These are phyloP conservation scores for Adelosebastes latens DNA, from an alignment of 2,797 vertebrate genomes.

Conservation along the genomic window DNA sequence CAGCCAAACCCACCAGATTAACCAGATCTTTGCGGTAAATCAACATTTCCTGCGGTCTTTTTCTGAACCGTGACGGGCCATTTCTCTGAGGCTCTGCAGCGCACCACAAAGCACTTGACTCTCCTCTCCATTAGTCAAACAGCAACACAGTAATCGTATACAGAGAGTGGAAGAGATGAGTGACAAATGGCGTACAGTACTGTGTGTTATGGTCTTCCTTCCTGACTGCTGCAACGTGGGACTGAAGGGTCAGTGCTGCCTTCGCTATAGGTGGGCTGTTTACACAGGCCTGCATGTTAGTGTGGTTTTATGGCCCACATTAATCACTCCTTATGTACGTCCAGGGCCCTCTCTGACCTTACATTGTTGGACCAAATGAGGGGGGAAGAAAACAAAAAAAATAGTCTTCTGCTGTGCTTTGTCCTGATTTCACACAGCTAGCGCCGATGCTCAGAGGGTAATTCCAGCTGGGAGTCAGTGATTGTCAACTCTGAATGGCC, in stretches of 20 bases:
- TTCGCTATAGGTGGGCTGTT: slow-evolving; percentile 29
- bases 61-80: not conserved
- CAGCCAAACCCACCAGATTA: not conserved
- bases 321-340: slow-evolving; percentile 36
- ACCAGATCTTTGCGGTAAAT: slow-evolving; percentile 12
- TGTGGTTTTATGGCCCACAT: slow-evolving; percentile 44
- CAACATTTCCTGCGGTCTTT: slow-evolving; percentile 2
- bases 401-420: slow-evolving; percentile 45
- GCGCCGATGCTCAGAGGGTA: slow-evolving; percentile 29
- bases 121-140: not conserved
- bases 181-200: not conserved
- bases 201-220: slow-evolving; percentile 14
- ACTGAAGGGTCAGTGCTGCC: slow-evolving; percentile 1
- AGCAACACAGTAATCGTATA: not conserved
- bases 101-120: slow-evolving; percentile 4
- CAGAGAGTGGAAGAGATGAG: slow-evolving; percentile 7
- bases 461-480: slow-evolving; percentile 31
- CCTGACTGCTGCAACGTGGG: slow-evolving; percentile 13
- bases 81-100: slow-evolving; percentile 5
- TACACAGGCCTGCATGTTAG: slow-evolving; percentile 25
- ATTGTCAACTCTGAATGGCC: slow-evolving; percentile 30
- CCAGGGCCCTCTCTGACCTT: slow-evolving; percentile 32
- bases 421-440: slow-evolving; percentile 54
- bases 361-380: slow-evolving; percentile 44
- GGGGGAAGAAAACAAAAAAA: slow-evolving; percentile 27